Conservation (phyloP, 2,113 vertebrate species). For the Cinclus mexicanus region DNA sequence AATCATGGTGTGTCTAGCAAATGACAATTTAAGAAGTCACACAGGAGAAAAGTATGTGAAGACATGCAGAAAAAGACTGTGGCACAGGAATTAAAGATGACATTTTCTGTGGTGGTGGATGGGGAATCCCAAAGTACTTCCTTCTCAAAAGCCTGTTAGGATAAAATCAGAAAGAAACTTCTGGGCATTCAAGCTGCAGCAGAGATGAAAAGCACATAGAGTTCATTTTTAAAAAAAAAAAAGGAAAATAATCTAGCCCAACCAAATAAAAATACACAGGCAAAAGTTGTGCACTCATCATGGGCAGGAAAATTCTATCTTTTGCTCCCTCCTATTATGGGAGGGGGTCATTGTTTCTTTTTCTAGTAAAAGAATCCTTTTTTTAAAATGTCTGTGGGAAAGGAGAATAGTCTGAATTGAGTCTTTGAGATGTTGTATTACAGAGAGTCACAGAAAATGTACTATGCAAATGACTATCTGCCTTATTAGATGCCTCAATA, state of each 20-base stretch:
- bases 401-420: conserved; percentile 76
- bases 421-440: conserved; percentile 77
- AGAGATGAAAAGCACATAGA: neutral
- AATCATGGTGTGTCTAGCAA: neutral
- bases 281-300: neutral
- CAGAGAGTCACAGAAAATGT: conserved; percentile 77
- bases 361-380: conserved; percentile 72
- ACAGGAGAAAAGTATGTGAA: neutral
- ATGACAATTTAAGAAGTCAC: neutral
- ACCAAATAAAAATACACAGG: neutral
- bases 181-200: neutral
- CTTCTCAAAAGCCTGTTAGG: neutral
- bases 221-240: neutral
- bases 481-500: conserved; percentile 75
- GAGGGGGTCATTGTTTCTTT: conserved; percentile 68
- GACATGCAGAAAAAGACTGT: neutral
- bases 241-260: neutral
- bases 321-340: conserved; percentile 39
- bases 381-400: conserved; percentile 72
- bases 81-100: neutral
- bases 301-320: conserved; percentile 32
- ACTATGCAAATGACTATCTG: conserved; percentile 80
- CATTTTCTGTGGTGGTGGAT: neutral
- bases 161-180: neutral
- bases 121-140: neutral